Percentiles rank a stretch among this genome's conserved stretches.
Conservation (phyloP, 2,113 vertebrate genomes). For the Pleuronectes platessa region DNA sequence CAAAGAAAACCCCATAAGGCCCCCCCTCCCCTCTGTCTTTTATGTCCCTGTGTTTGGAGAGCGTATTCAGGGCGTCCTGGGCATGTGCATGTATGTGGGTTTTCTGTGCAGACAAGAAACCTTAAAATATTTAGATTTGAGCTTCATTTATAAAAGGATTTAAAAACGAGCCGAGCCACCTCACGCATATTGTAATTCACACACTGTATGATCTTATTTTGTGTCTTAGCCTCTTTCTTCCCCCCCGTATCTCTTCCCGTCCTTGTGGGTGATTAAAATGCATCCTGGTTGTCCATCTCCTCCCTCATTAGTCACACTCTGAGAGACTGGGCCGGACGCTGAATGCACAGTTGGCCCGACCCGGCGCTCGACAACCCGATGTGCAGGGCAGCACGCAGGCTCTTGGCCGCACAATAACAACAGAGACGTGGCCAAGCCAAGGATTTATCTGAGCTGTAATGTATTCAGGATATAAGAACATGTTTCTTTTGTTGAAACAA, state of each 20-base stretch:
- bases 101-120: constrained; percentile 1
- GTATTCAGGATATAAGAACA: constrained; percentile 28
- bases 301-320: constrained; percentile 73
- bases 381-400: constrained; percentile 15
- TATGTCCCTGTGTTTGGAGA: constrained; percentile 46
- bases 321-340: constrained; percentile 54
- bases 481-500: constrained; percentile 45
- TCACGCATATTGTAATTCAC: constrained; percentile 21
- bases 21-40: constrained; percentile 36
- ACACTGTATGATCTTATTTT: background rate
- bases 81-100: background rate
- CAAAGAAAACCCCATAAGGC: no score
- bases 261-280: constrained; percentile 74
- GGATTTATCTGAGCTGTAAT: constrained; percentile 27
- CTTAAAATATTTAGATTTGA: background rate
- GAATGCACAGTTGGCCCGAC: constrained; percentile 67
- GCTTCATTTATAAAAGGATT: constrained; percentile 3
- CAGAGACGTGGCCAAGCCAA: background rate
- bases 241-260: constrained; percentile 39
- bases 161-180: constrained; percentile 11
- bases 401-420: constrained; percentile 21
- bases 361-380: constrained; percentile 40
- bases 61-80: constrained; percentile 29
- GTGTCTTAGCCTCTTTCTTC: constrained; percentile 1
- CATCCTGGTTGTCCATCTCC: constrained; percentile 58